phyloP scores from a whole-genome alignment of 2,888 invertebrate genomes.

The Chrysotoxum bicinctum region DNA sequence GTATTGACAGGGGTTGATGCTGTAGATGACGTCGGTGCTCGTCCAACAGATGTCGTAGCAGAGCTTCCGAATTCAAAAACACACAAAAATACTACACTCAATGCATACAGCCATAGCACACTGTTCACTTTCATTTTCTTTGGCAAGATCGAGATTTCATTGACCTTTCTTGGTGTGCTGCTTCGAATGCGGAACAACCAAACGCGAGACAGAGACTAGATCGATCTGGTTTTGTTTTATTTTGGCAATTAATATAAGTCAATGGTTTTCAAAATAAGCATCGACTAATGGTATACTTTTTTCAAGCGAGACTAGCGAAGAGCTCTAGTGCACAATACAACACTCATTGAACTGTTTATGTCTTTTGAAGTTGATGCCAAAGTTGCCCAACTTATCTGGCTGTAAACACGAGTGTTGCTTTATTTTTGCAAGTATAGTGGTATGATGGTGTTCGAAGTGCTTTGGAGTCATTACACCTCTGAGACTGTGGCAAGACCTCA shows the following conservation, averaged over 20 bases:
- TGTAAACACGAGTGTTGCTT: conserved; percentile 29
- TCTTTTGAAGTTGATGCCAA: conserved; percentile 59
- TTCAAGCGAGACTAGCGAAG: background rate
- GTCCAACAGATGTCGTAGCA: conserved; percentile 35
- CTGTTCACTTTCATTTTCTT: conserved; percentile 69
- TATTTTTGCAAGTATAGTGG: conserved; percentile 21
- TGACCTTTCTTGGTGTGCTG: conserved; percentile 45
- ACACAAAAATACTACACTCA: conserved; percentile 51
- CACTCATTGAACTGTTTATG: conserved; percentile 60
- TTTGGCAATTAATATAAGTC: conserved; percentile 51
- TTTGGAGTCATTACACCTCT: conserved; percentile 46
- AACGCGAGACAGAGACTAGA: conserved; percentile 4
- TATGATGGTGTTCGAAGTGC: conserved; percentile 38
- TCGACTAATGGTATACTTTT: background rate
- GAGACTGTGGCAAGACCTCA: conserved; percentile 49
- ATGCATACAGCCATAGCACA: conserved; percentile 59
- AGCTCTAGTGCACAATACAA: conserved; percentile 55
- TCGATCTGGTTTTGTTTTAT: conserved; percentile 11
- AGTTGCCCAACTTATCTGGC: conserved; percentile 61
- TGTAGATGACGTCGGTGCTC: conserved; percentile 30
- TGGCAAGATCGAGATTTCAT: conserved; percentile 59
- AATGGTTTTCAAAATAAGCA: conserved; percentile 8
- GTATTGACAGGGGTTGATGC: background rate
- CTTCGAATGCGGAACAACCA: conserved; percentile 38
- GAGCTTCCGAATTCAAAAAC: conserved; percentile 41